phyloP scores from a whole-genome alignment of 2,888 invertebrate species.

The Heliothis peltigera region DNA sequence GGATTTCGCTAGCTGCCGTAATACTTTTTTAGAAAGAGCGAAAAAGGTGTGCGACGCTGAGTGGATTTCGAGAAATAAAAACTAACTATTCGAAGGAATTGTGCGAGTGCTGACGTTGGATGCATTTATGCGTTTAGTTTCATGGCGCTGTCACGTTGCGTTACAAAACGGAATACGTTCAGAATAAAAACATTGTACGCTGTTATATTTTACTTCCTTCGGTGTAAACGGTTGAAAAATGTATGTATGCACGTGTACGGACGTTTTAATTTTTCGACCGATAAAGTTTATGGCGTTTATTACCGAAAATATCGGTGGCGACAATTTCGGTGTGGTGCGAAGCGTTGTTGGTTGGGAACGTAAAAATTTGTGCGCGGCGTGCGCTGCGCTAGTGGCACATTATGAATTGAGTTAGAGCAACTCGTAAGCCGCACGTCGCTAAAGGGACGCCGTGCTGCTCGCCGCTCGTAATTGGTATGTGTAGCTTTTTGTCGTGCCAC shows the following conservation, averaged over 20 bases:
- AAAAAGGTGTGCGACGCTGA: slow-evolving; percentile 71
- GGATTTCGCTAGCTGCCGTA: slow-evolving; percentile 70
- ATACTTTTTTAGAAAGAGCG: slow-evolving; percentile 69
- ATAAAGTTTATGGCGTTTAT: slow-evolving; percentile 59
- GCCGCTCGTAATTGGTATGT: slow-evolving; percentile 84
- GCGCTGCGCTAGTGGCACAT: slow-evolving; percentile 70
- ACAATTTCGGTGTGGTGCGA: slow-evolving; percentile 57
- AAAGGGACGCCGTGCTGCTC: slow-evolving; percentile 74
- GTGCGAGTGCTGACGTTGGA: slow-evolving; percentile 70
- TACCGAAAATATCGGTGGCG: slow-evolving; percentile 54
- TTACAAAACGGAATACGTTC: slow-evolving; percentile 50
- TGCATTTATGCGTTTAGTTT: slow-evolving; percentile 70
- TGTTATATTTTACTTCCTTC: slow-evolving; percentile 55
- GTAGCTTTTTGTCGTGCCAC: slow-evolving; percentile 83
- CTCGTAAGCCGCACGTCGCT: slow-evolving; percentile 72
- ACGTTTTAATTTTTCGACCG: slow-evolving; percentile 57
- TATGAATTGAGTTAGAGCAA: slow-evolving; percentile 86
- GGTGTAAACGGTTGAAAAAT: slow-evolving; percentile 55
- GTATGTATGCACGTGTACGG: slow-evolving; percentile 51
- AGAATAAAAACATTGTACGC: slow-evolving; percentile 56
- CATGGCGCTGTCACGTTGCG: slow-evolving; percentile 59
- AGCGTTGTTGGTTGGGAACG: slow-evolving; percentile 69
- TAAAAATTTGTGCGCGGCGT: slow-evolving; percentile 76
- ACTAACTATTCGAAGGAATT: slow-evolving; percentile 74
- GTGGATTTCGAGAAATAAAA: slow-evolving; percentile 76